Percentiles rank a stretch among this genome's conserved stretches.
Evolutionary conservation across 2,113 vertebrate genomes (phyloP).

Genomic region (Gopherus evgoodei): DNA sequence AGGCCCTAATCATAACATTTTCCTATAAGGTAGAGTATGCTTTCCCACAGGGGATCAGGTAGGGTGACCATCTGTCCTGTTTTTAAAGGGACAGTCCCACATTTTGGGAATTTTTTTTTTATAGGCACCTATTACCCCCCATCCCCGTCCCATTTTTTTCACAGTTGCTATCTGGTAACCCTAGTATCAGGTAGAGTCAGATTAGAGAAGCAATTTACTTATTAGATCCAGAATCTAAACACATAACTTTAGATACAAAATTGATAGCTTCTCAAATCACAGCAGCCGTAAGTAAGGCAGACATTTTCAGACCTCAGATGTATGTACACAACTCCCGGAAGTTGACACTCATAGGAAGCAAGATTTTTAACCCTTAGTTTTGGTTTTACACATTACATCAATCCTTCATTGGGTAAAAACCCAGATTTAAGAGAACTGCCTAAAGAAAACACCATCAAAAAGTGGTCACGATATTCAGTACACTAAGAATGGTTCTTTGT

Average conservation of each 20-base stretch:
- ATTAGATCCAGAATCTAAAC: not conserved
- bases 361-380: not conserved
- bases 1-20: not conserved
- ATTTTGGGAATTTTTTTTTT: too few species aligned
- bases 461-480: not conserved
- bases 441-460: not conserved
- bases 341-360: not conserved
- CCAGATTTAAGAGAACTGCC: not conserved
- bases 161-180: too few species aligned
- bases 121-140: too few species aligned
- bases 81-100: too few species aligned
- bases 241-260: slow-evolving; percentile 18
- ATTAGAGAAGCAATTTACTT: not conserved
- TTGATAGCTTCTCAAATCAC: not conserved
- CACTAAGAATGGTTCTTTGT: not conserved
- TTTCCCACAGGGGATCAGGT: not conserved
- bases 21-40: not conserved
- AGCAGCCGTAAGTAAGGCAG: not conserved
- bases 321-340: not conserved
- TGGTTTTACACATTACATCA: not conserved
- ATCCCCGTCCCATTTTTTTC: too few species aligned
- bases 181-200: not conserved
- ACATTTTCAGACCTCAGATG: not conserved
- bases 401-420: not conserved
- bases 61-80: not conserved